Base-by-base conservation (phyloP, 2,113 vertebrate species). In the Chaetodon trifascialis region DNA sequence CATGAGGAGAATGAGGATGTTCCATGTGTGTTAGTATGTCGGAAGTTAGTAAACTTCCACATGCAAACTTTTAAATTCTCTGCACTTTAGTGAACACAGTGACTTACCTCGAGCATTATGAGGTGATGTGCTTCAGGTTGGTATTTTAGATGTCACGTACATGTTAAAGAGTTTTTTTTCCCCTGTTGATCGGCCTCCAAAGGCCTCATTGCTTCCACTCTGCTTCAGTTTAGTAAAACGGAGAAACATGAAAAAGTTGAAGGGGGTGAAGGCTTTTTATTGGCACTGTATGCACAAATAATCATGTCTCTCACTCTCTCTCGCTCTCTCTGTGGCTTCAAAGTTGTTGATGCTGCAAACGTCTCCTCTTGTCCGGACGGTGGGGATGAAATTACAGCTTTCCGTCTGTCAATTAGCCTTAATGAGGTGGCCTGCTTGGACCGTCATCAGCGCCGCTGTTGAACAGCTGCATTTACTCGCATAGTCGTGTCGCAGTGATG, bases 371-470 rank as follows among this genome's bases (percentile, higher is more conserved):
- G 70, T 85, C 59, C 74, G 17, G 40, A 38, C 30, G 7, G 76
- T 19, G 36, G 16, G 71, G 83, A 56, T 89, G 82, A 83, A 88
- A 86, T 90, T 86, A 88, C 88, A 90, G 88, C 81, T 60, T 51
- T 9, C 8, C 36, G 36, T 79, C 30, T 30, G 23, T 75, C 71
- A n/a, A 3, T 76, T 86, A 55, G 56, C 56, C 63, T n/a, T 30
- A 40, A 83, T 73, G 76, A 70, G 49, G 23, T 2, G 30, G 42
- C 44, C 68, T 65, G 30, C 0, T 34, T 34, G 54, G 51, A 25
- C 63, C 16, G 23, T 71, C 46, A 17, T 62, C 56, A 4, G 12
- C 0, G 0, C 44, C 17, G 1, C 56, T 21, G 44, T 40, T 42
- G n/a, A 65, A 56, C 34, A 10, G 30, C 52, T n/a, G 30, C 51